Evolutionary conservation across 2,888 invertebrate genomes (phyloP), one percentile per base, ranked within the genome.

Genomic region (Apamea epomidion): DNA sequence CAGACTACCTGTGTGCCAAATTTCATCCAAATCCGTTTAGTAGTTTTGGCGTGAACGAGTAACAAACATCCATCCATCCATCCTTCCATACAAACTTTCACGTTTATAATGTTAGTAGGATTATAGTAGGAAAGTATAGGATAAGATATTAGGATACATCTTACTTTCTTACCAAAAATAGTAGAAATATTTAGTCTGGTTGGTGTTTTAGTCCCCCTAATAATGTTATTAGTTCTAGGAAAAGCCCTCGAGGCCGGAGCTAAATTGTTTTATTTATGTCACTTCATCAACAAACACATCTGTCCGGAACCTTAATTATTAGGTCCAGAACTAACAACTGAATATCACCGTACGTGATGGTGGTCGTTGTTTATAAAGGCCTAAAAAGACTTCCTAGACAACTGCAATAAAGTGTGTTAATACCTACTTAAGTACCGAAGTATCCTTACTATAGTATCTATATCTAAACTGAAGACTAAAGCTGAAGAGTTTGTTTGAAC

Each of bases 221-320:
- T 42, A 18, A 73, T 65, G 37, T 79, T 58, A 37, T 70, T 64
- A 51, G 60, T 62, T 65, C 45, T n/a, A 48, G 48, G 62, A 14
- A 42, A 64, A 69, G 4, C 37, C 32, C 45, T 48, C n/a, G 51
- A 67, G 70, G n/a, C 14, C 0, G 6, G 7, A 54, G 3, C 67
- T 58, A 71, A 76, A 62, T 70, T 29, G 67, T 58, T 76, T 73
- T 54, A 74, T 81, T 74, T 68, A 16, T 18, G 29, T 51, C 42
- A 51, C 64, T 73, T 65, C 7, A 58, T 62, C 37, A 80, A 72
- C 65, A 83, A 58, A 72, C n/a, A n/a, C 3, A 21, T 58, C 21
- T 71, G 4, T 10, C 29, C 8, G 6, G 6, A 67, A 58, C 68
- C 37, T 68, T 48, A 48, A 58, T 62, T 71, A 83, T 81, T 76